Evolutionary conservation across 2,797 vertebrate species (phyloP).

Genomic region (Ictinia mississippiensis): DNA sequence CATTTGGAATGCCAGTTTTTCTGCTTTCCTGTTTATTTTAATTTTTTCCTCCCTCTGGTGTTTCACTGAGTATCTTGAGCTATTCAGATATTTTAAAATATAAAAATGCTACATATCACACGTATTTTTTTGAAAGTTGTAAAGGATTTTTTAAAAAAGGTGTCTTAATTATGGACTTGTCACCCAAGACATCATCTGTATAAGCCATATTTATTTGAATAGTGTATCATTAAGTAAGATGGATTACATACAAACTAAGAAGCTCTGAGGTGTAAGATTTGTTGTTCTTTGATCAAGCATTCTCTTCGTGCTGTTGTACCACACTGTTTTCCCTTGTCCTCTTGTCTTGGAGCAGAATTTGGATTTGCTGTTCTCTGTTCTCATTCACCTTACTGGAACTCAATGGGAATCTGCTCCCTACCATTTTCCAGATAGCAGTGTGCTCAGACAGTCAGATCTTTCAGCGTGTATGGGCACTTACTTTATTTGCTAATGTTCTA

Average conservation of each 20-base stretch:
- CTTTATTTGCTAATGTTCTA: neutral
- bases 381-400: neutral
- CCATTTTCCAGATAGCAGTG: neutral
- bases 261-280: neutral
- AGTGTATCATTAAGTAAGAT: neutral
- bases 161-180: neutral
- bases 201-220: neutral
- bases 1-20: neutral
- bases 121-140: neutral
- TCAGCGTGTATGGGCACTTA: neutral
- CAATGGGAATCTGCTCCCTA: neutral
- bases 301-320: neutral
- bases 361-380: neutral
- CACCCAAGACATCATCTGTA: neutral
- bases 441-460: neutral
- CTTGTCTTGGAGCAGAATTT: neutral
- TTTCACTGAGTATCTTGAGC: neutral
- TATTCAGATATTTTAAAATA: neutral
- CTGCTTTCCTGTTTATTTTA: neutral
- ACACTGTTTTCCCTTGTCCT: neutral
- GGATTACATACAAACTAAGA: neutral
- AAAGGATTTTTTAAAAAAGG: neutral
- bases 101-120: neutral
- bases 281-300: neutral
- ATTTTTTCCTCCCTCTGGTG: neutral